Base-by-base conservation (phyloP, 1,140 invertebrate genomes). In the Drosophila ironensis region DNA sequence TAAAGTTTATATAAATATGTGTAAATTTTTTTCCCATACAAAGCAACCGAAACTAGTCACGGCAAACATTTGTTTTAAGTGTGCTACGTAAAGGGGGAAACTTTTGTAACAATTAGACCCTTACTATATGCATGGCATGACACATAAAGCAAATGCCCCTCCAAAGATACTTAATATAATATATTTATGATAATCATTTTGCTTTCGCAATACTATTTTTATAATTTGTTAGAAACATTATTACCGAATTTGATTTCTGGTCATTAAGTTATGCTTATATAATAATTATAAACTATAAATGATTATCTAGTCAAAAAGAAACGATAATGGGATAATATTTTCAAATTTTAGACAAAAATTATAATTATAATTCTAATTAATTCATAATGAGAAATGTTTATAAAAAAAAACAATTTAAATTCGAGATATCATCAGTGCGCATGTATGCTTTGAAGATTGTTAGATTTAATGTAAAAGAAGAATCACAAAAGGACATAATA, bases 261-360 rank as follows among this genome's bases (percentile, higher is more conserved):
- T 68, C 44, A 57, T 16, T 57, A 68, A 68, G 50, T 68, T 68
- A 75, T 50, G 46, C 70, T 67, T 71, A 74, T 61, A 71, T 72
- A 50, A 46, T 60, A 59, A 50, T 52, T 59, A 75, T 59, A 57
- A 78, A 59, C 59, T 60, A 53, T 60, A 59, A 77, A 57, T 66
- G 57, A 74, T 66, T 76, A 81, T 71, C 52, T 75, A 73, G 61
- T 74, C 72, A 73, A 74, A 75, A 74, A 45, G 52, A 33, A 72
- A 73, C 68, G 67, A 71, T 73, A 71, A 76, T 61, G 54, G 59
- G 41, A 78, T 66, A 70, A 77, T 82, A 84, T 77, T 82, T 82
- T 82, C 42, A 82, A 82, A 73, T 33, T 67, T 82, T 82, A 82
- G 78, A 66, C 78, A 78, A 73, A 82, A 84, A 82, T 82, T 82